Percentiles rank a stretch among this genome's conserved stretches.
Evolutionary conservation across 2,113 vertebrate species (phyloP).

Genomic region (Monopterus albus): DNA sequence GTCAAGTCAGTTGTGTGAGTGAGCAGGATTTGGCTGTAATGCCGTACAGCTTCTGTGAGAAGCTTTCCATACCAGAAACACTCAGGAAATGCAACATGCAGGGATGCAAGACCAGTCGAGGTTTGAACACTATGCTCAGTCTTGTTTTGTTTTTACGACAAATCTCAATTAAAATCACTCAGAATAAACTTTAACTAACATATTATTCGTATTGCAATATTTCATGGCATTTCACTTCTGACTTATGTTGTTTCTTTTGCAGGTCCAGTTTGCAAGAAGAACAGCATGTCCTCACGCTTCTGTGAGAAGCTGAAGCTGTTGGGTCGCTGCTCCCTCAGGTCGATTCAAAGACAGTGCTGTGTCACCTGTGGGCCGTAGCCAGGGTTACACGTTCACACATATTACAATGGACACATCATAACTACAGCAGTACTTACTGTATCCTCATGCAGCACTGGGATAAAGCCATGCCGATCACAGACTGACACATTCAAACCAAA

Average conservation of each 20-base stretch:
- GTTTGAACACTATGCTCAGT: constrained; percentile 42
- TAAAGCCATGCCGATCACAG: constrained; percentile 8
- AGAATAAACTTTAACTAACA: neutral
- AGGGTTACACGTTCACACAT: neutral
- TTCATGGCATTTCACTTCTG: neutral
- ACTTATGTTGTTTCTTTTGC: constrained; percentile 10
- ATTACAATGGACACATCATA: neutral
- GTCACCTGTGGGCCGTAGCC: constrained; percentile 80
- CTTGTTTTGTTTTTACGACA: neutral
- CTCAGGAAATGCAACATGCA: constrained; percentile 75
- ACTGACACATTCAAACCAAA: constrained; percentile 30
- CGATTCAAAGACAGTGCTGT: constrained; percentile 90
- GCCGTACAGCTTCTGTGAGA: constrained; percentile 73
- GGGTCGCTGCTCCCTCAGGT: constrained; percentile 86
- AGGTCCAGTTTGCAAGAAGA: constrained; percentile 86
- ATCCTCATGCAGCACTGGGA: constrained; percentile 16
- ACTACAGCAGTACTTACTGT: neutral
- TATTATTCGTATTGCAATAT: neutral
- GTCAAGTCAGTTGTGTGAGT: constrained; percentile 71
- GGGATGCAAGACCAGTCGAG: constrained; percentile 72
- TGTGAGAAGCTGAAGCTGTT: constrained; percentile 90
- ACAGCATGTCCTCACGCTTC: constrained; percentile 89
- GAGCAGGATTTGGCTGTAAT: constrained; percentile 59
- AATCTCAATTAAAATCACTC: neutral
- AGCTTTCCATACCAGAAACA: constrained; percentile 71